These are phyloP conservation scores for Seriola quinqueradiata DNA, from an alignment of 2,113 vertebrate genomes.

Conservation along the genomic window DNA sequence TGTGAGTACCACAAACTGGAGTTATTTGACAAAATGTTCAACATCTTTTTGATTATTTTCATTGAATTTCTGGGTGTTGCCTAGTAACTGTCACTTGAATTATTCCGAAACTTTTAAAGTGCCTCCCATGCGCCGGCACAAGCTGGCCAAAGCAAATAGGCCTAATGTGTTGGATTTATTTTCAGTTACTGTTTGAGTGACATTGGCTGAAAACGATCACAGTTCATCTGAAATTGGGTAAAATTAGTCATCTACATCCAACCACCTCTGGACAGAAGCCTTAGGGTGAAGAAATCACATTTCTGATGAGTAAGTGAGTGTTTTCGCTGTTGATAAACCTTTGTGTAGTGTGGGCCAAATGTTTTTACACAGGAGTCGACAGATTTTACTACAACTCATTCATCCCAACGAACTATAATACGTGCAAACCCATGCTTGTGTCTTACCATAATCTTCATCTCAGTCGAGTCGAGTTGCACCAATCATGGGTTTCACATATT, in stretches of 20 bases:
- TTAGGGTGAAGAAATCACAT: conserved; percentile 22
- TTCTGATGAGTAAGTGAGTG: conserved; percentile 29
- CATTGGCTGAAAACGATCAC: conserved; percentile 4
- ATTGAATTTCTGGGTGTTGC: conserved; percentile 43
- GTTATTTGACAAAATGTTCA: conserved; percentile 22
- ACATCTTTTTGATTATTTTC: conserved; percentile 51
- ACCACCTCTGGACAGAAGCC: conserved; percentile 35
- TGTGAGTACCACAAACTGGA: not conserved
- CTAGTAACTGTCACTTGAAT: conserved; percentile 50
- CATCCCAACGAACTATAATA: not conserved
- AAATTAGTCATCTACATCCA: conserved; percentile 47
- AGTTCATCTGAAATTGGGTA: conserved; percentile 26
- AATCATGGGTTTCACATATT: conserved; percentile 51
- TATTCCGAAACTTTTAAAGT: not conserved
- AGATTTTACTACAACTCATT: conserved; percentile 27
- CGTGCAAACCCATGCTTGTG: conserved; percentile 14
- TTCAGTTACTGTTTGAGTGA: conserved; percentile 45
- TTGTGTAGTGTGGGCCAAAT: not conserved
- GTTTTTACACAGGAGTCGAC: conserved; percentile 16
- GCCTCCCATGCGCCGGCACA: conserved; percentile 8
- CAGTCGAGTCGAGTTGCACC: conserved; percentile 3
- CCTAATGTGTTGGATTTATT: conserved; percentile 35
- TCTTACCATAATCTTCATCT: conserved; percentile 18
- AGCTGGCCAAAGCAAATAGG: conserved; percentile 32
- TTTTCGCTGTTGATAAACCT: conserved; percentile 25